phyloP scores from a whole-genome alignment of 2,113 vertebrate genomes.

The Callospermophilus lateralis region DNA sequence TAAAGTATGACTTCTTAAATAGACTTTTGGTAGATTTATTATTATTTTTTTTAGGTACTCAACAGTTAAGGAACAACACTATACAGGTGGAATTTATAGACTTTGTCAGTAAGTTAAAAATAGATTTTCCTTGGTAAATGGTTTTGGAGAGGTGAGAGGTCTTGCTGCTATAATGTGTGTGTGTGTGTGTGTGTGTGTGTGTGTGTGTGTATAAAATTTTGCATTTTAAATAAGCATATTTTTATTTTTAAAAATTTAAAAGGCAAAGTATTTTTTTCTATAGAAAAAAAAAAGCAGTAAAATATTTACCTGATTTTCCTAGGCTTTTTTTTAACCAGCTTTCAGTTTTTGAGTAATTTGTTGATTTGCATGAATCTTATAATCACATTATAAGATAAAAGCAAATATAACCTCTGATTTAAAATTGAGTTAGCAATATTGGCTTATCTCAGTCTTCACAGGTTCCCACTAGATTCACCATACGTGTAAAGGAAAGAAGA shows the following conservation, averaged over 20 bases:
- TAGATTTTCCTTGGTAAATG: neutral
- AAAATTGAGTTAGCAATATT: conserved; percentile 39
- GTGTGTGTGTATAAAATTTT: neutral
- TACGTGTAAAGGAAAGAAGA: too few species aligned
- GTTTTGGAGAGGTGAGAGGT: neutral
- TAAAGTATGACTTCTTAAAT: neutral
- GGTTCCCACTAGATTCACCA: neutral
- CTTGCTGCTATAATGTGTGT: neutral
- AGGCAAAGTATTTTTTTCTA: neutral
- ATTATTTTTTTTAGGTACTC: neutral
- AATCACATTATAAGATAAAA: conserved; percentile 8
- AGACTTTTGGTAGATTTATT: neutral
- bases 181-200: too few species aligned
- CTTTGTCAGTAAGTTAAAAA: neutral
- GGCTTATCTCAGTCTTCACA: neutral
- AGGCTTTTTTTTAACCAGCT: neutral
- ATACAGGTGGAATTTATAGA: neutral
- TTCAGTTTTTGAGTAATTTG: neutral
- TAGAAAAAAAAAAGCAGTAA: neutral
- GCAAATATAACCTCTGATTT: conserved; percentile 19
- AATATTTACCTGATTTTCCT: neutral
- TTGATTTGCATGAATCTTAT: conserved; percentile 1
- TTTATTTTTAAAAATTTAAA: neutral
- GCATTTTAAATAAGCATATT: neutral
- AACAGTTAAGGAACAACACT: neutral